Evolutionary conservation across 2,888 invertebrate species (phyloP).

Genomic region (Ophion obscuratus): DNA sequence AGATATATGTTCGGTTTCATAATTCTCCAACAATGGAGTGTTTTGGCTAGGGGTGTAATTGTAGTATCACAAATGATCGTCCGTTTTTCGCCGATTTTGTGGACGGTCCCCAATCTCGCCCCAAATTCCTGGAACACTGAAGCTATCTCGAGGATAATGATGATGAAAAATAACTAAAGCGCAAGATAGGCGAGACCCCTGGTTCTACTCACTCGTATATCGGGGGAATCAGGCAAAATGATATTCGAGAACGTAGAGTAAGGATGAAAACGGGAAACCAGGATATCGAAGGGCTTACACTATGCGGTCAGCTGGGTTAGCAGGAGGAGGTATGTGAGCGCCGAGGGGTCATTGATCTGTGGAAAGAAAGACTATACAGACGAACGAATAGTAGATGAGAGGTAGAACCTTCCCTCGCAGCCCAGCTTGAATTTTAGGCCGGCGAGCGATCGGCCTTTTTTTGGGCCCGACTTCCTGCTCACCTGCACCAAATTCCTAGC

Average conservation of each 20-base stretch:
- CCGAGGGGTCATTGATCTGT: constrained; percentile 75
- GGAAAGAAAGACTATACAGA: constrained; percentile 61
- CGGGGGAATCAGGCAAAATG: constrained; percentile 20
- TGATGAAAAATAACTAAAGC: constrained; percentile 41
- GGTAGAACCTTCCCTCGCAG: constrained; percentile 68
- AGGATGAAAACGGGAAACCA: not conserved
- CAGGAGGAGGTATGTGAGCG: constrained; percentile 22
- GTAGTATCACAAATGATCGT: not conserved
- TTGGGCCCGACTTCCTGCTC: constrained; percentile 71
- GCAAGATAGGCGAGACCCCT: constrained; percentile 11
- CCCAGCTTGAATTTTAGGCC: constrained; percentile 37
- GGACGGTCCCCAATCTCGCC: not conserved
- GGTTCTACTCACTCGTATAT: constrained; percentile 8
- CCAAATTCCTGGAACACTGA: constrained; percentile 23
- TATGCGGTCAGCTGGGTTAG: constrained; percentile 31
- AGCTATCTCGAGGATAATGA: not conserved
- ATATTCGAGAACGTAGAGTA: not conserved
- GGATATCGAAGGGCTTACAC: constrained; percentile 22
- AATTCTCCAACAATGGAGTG: not conserved
- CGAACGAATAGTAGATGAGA: constrained; percentile 69
- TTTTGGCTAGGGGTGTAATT: not conserved
- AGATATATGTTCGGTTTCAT: constrained; percentile 16
- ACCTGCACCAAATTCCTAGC: constrained; percentile 84
- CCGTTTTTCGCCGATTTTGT: constrained; percentile 13
- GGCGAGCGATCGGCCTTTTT: constrained; percentile 32